Evolutionary conservation across 1,140 invertebrate genomes (phyloP).

Genomic region (Euura saliciscinereae): DNA sequence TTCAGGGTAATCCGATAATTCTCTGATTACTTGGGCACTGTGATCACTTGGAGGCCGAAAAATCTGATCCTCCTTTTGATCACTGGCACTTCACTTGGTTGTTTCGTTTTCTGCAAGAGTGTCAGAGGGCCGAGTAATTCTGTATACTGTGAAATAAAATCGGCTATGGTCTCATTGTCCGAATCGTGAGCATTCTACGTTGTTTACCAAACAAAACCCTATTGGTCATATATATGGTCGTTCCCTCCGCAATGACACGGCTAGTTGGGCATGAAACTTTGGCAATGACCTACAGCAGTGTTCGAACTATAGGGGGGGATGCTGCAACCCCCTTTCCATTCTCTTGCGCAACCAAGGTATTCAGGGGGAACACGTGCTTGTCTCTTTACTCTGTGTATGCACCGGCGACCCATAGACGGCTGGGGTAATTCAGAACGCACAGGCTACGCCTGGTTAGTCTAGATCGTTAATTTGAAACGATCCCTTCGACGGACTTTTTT

Average conservation of each 20-base stretch:
- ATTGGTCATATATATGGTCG: conserved; percentile 21
- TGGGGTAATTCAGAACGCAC: neutral
- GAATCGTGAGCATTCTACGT: conserved; percentile 32
- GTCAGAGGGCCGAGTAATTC: too few relatives aligned
- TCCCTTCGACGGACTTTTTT: neutral
- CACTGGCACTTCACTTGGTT: too few relatives aligned
- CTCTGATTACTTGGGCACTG: neutral
- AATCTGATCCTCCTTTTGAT: too few relatives aligned
- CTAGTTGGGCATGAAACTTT: conserved; percentile 41
- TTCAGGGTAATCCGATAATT: neutral
- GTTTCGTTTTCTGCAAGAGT: too few relatives aligned
- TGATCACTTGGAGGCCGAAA: too few relatives aligned
- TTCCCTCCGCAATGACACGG: conserved; percentile 36
- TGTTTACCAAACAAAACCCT: conserved; percentile 44
- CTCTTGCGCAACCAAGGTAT: neutral
- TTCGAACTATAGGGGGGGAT: neutral
- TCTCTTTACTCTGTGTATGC: neutral
- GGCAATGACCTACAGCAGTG: conserved; percentile 15
- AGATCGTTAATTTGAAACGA: neutral
- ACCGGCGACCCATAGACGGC: neutral
- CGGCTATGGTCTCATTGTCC: conserved; percentile 23
- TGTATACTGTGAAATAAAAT: too few relatives aligned
- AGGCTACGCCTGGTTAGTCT: neutral
- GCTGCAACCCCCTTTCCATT: neutral
- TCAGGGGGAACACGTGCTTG: conserved; percentile 3